phyloP scores from a whole-genome alignment of 2,113 vertebrate genomes.

The Cariama cristata region DNA sequence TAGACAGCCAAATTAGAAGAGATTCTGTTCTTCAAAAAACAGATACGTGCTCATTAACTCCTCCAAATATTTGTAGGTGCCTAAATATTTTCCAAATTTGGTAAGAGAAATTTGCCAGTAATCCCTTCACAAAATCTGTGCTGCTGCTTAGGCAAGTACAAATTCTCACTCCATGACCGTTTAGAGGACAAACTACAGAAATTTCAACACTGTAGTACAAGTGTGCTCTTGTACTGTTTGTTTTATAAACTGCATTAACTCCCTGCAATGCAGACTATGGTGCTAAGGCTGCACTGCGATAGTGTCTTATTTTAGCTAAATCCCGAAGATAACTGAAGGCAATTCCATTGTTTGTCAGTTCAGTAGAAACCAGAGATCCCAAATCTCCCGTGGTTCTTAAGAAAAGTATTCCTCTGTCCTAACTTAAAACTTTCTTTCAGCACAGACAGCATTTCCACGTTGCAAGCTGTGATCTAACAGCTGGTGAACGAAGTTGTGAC shows the following conservation, averaged over 20 bases:
- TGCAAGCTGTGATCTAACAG: not conserved
- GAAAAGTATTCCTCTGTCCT: not conserved
- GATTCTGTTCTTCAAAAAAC: not conserved
- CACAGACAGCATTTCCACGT: not conserved
- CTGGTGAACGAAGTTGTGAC: not conserved
- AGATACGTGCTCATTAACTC: not conserved
- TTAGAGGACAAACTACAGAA: not conserved
- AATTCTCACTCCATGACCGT: not conserved
- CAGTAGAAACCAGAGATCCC: not conserved
- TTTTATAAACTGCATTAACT: not conserved
- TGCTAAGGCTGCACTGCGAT: too few species aligned
- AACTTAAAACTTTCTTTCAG: not conserved
- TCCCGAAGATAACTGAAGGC: not conserved
- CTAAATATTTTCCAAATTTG: not conserved
- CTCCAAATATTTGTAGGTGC: not conserved
- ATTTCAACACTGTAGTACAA: not conserved
- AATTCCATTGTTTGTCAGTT: not conserved
- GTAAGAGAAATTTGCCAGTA: not conserved
- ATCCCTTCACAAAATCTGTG: not conserved
- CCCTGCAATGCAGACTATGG: not conserved
- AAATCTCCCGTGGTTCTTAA: not conserved
- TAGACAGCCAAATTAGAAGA: not conserved
- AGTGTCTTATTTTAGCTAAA: not conserved
- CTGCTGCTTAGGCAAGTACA: not conserved
- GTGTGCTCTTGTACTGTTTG: not conserved